Evolutionary conservation across 92 coral and sea anemone species (phyloP).

Genomic region (Plumapathes pennacea): DNA sequence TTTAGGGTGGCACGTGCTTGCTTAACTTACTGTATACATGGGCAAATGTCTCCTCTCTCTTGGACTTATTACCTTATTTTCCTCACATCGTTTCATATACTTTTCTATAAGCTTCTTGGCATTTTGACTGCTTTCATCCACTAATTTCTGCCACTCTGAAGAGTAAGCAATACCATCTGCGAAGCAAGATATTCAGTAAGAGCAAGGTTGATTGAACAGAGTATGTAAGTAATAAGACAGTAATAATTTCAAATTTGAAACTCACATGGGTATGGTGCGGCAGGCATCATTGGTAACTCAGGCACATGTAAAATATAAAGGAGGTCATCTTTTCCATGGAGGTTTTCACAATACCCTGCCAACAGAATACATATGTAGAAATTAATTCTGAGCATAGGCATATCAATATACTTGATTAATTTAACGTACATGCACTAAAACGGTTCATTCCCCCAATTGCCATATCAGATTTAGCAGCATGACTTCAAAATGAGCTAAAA

Average conservation of each 20-base stretch:
- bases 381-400: too few relatives aligned
- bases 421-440: too few relatives aligned
- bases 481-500: too few relatives aligned
- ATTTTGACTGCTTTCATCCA: slow-evolving; percentile 55
- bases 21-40: background rate
- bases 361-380: too few relatives aligned
- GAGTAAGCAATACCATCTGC: slow-evolving; percentile 52
- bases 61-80: slow-evolving; percentile 20
- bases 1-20: background rate
- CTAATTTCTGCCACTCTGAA: slow-evolving; percentile 70
- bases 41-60: background rate
- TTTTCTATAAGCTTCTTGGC: slow-evolving; percentile 53
- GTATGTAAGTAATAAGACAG: too few relatives aligned
- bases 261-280: slow-evolving; percentile 89
- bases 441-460: too few relatives aligned
- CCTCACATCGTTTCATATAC: slow-evolving; percentile 52
- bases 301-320: slow-evolving; percentile 82
- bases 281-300: slow-evolving; percentile 90
- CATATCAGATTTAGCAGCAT: too few relatives aligned
- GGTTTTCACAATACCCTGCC: slow-evolving; percentile 55
- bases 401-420: too few relatives aligned
- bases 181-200: background rate
- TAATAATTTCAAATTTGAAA: too few relatives aligned
- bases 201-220: background rate
- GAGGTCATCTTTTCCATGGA: slow-evolving; percentile 54